Conservation (phyloP, 2,797 vertebrate genomes). For the Clarias pachynema region DNA sequence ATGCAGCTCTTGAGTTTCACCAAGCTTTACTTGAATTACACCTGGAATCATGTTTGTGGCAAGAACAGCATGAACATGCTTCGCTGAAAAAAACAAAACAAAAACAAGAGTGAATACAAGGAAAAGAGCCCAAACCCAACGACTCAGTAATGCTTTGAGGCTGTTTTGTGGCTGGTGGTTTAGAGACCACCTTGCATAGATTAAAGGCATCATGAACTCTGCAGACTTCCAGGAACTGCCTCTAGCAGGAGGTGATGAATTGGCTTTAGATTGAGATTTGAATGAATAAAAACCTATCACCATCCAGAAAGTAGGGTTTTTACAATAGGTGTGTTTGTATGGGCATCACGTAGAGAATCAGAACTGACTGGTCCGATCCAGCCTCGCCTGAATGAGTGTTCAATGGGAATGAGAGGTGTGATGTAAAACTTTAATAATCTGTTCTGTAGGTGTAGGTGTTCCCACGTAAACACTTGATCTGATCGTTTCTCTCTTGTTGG, state of each 20-base stretch:
- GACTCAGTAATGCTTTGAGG: not conserved
- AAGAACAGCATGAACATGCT: not conserved
- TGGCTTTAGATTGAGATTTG: not conserved
- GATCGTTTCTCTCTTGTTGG: too few relatives aligned
- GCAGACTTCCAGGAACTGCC: not conserved
- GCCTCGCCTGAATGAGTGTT: too few relatives aligned
- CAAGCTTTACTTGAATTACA: not conserved
- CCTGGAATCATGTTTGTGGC: not conserved
- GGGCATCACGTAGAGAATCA: too few relatives aligned
- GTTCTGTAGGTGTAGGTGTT: too few relatives aligned
- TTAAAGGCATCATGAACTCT: not conserved
- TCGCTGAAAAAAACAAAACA: not conserved
- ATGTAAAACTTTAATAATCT: too few relatives aligned
- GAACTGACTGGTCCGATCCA: too few relatives aligned
- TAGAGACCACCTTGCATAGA: not conserved
- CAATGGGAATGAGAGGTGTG: too few relatives aligned
- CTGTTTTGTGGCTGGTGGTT: not conserved
- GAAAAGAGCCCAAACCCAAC: not conserved
- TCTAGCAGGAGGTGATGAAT: not conserved
- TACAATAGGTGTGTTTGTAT: too few relatives aligned
- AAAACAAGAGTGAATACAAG: not conserved
- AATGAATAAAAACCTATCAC: not conserved
- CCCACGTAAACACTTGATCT: too few relatives aligned
- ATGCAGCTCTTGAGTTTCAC: slow-evolving; percentile 5
- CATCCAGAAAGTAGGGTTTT: not conserved